phyloP scores from a whole-genome alignment of 1,140 invertebrate species.

The Hycleus cichorii region DNA sequence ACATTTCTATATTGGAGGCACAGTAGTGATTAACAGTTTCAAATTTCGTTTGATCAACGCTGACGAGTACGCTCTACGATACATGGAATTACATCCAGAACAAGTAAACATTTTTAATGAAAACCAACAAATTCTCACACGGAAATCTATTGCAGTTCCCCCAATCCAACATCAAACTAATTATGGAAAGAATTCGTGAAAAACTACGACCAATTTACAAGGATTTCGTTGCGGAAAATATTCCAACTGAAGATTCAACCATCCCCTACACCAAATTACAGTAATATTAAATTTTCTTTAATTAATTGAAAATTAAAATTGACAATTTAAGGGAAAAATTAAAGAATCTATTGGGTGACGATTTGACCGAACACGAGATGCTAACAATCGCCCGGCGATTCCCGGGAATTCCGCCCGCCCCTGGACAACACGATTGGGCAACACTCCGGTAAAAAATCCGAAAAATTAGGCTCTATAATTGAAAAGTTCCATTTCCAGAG shows the following conservation, averaged over 20 bases:
- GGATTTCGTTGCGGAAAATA: constrained; percentile 62
- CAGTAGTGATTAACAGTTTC: constrained; percentile 66
- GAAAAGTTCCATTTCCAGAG: constrained; percentile 32
- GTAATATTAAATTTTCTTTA: constrained; percentile 13
- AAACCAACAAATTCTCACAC: neutral
- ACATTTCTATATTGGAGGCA: constrained; percentile 76
- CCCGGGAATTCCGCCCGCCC: neutral
- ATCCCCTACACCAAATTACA: constrained; percentile 34
- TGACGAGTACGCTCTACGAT: constrained; percentile 78
- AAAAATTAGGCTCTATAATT: too few relatives aligned
- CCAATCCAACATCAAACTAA: constrained; percentile 57
- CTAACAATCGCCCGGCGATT: constrained; percentile 50
- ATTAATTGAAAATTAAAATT: neutral
- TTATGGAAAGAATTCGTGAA: constrained; percentile 63
- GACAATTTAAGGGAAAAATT: constrained; percentile 27
- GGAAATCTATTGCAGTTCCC: constrained; percentile 50
- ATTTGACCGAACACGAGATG: constrained; percentile 70
- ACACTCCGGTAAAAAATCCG: neutral
- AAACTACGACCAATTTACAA: constrained; percentile 58
- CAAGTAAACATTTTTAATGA: constrained; percentile 49
- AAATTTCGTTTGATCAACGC: constrained; percentile 69
- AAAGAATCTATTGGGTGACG: constrained; percentile 46
- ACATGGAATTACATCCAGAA: constrained; percentile 74
- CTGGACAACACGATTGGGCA: neutral
- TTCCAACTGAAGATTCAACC: constrained; percentile 44